phyloP scores from a whole-genome alignment of 2,797 vertebrate genomes.

The Anabacerthia variegaticeps region DNA sequence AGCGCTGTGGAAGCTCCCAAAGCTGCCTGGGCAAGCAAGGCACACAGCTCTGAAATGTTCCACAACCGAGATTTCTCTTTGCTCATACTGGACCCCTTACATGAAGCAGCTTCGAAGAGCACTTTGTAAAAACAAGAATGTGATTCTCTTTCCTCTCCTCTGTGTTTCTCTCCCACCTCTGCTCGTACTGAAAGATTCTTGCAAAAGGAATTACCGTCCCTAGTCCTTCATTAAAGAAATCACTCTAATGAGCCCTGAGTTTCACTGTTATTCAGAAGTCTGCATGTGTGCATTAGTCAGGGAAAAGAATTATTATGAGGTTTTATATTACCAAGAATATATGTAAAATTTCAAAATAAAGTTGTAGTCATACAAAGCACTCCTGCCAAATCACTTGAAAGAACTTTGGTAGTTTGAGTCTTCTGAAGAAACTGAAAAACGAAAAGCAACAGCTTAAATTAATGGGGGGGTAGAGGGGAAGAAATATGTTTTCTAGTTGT shows the following conservation, averaged over 20 bases:
- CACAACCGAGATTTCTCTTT: fast-evolving
- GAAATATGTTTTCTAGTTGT: background rate
- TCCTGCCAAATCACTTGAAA: background rate
- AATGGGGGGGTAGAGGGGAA: background rate
- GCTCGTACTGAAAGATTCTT: background rate
- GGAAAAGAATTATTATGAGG: background rate
- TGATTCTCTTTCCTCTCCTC: background rate
- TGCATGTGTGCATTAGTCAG: background rate
- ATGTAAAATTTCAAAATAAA: background rate
- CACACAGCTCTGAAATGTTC: background rate
- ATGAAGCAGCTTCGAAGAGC: background rate
- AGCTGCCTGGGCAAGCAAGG: fast-evolving
- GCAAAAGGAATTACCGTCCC: background rate
- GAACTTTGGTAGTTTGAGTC: background rate
- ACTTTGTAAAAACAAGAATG: background rate
- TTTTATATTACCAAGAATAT: background rate
- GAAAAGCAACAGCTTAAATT: background rate
- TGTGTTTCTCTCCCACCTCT: fast-evolving
- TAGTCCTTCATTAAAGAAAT: background rate
- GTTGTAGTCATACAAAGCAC: background rate
- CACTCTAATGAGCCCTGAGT: background rate
- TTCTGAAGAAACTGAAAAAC: background rate
- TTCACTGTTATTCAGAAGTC: background rate
- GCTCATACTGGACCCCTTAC: background rate
- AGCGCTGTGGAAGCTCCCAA: background rate